These are phyloP conservation scores for Todiramphus chloris DNA, from an alignment of 2,113 vertebrate genomes.

Conservation along the genomic window DNA sequence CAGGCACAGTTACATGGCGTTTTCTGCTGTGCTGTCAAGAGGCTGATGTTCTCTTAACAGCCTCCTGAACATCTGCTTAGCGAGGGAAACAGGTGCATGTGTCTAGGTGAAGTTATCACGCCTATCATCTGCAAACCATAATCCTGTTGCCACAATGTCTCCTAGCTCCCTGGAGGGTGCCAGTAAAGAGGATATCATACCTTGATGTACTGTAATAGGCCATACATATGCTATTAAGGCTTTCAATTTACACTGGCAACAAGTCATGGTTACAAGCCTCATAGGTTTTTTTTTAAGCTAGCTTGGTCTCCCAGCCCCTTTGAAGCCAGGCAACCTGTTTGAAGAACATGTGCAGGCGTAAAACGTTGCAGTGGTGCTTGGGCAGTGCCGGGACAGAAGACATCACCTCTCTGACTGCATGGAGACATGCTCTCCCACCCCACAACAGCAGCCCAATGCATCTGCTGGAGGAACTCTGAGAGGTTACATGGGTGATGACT, in stretches of 20 bases:
- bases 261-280: not conserved
- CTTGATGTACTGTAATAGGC: not conserved
- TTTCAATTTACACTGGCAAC: conserved; percentile 22
- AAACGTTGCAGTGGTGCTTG: not conserved
- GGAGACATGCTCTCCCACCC: not conserved
- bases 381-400: not conserved
- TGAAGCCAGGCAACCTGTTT: not conserved
- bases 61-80: not conserved
- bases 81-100: conserved; percentile 21
- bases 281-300: not conserved
- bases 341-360: not conserved
- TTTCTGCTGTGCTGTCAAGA: not conserved
- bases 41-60: conserved; percentile 27
- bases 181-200: conserved; percentile 16
- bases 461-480: not conserved
- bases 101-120: conserved; percentile 4
- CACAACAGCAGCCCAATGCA: fast-evolving
- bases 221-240: not conserved
- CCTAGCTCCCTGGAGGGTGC: conserved; percentile 12
- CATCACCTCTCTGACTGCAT: not conserved
- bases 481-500: not conserved
- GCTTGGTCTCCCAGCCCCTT: not conserved
- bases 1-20: not conserved
- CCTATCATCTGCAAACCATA: conserved; percentile 33
- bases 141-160: not conserved